Conservation (phyloP, 35 echinoderm and acorn worm species). For the Apostichopus parvimensis region DNA sequence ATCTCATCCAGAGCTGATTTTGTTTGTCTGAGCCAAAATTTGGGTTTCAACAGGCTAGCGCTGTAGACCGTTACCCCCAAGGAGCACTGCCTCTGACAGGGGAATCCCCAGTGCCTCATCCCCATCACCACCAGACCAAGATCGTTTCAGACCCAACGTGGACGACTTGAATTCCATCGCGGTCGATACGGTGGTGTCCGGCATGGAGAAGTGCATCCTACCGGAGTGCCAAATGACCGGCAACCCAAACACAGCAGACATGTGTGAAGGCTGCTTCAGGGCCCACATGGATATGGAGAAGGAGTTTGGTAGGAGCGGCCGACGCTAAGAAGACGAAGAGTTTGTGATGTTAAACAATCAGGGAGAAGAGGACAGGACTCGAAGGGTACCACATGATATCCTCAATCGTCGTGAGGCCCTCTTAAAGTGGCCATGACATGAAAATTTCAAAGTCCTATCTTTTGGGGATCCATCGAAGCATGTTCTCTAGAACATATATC, state of each 20-base stretch:
- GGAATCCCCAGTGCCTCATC: background rate
- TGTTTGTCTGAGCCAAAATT: background rate
- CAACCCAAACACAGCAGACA: constrained; percentile 43
- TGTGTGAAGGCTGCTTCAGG: constrained; percentile 77
- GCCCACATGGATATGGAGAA: constrained; percentile 31
- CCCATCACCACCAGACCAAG: background rate
- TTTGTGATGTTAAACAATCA: background rate
- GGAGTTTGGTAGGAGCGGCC: background rate
- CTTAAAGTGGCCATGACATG: too few species aligned
- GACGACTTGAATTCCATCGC: constrained; percentile 25
- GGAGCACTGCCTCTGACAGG: background rate
- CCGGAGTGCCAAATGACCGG: constrained; percentile 86
- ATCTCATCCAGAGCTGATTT: too few species aligned
- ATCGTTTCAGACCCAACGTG: background rate
- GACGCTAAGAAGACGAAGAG: background rate
- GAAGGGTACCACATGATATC: background rate
- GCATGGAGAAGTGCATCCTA: constrained; percentile 76
- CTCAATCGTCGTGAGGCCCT: background rate
- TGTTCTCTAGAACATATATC: too few species aligned
- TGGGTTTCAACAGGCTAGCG: constrained; percentile 55
- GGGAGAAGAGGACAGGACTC: background rate
- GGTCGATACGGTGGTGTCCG: constrained; percentile 6
- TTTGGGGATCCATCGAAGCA: too few species aligned
- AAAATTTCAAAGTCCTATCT: too few species aligned
- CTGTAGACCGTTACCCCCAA: background rate